Evolutionary conservation across 2,113 vertebrate species (phyloP).

Genomic region (Scartelaos histophorus): DNA sequence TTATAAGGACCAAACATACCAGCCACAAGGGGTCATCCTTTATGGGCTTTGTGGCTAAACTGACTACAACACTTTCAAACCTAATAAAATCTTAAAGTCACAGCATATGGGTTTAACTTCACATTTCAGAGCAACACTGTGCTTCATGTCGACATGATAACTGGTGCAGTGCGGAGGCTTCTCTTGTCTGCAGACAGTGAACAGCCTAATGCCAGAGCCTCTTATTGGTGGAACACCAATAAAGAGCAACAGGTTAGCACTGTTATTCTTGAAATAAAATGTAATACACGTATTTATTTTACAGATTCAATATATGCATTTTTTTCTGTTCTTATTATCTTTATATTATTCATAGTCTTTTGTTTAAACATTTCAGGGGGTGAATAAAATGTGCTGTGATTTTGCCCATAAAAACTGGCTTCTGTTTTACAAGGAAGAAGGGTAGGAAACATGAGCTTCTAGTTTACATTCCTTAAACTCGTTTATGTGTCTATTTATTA

Average conservation of each 20-base stretch:
- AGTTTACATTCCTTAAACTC: not conserved
- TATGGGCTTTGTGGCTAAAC: not conserved
- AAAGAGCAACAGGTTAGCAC: conserved; percentile 81
- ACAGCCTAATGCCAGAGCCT: conserved; percentile 61
- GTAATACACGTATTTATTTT: too few species aligned
- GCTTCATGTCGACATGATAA: conserved; percentile 84
- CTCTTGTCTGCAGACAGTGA: conserved; percentile 73
- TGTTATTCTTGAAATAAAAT: not conserved
- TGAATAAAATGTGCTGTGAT: conserved; percentile 90
- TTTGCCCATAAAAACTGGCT: conserved; percentile 98
- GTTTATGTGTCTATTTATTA: not conserved
- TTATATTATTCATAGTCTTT: not conserved
- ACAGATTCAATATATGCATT: too few species aligned
- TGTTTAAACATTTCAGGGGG: conserved; percentile 55
- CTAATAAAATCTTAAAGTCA: not conserved
- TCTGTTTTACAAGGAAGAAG: conserved; percentile 89
- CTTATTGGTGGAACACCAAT: conserved; percentile 84
- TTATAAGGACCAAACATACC: not conserved
- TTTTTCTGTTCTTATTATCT: too few species aligned
- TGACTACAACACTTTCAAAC: not conserved
- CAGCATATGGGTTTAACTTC: not conserved
- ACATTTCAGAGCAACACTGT: conserved; percentile 84
- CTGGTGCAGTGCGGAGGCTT: conserved; percentile 80
- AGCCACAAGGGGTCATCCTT: not conserved
- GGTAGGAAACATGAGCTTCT: conserved; percentile 73